phyloP scores from a whole-genome alignment of 2,113 vertebrate species.

The Pseudopipra pipra region DNA sequence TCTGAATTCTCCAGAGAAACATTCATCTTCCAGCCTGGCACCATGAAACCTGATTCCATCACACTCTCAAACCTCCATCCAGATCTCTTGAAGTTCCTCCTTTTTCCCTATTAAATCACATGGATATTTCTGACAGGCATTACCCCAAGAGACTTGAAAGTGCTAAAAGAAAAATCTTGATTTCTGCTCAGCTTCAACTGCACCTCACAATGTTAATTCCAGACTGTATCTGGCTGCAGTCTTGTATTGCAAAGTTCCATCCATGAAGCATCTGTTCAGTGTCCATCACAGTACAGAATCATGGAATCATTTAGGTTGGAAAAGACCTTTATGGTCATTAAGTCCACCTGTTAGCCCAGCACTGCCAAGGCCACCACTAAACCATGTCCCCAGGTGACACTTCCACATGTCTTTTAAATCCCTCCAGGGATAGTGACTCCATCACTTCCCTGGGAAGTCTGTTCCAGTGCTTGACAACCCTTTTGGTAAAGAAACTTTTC shows the following conservation, averaged over 20 bases:
- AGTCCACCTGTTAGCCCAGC: not conserved
- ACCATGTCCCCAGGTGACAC: not conserved
- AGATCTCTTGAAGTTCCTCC: not conserved
- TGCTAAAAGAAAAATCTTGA: not conserved
- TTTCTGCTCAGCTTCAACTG: not conserved
- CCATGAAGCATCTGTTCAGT: not conserved
- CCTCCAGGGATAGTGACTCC: not conserved
- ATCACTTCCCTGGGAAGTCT: not conserved
- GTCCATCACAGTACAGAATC: not conserved
- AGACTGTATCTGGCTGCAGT: not conserved
- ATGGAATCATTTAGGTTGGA: not conserved
- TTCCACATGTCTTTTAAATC: not conserved
- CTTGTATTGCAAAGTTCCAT: not conserved
- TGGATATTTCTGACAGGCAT: not conserved
- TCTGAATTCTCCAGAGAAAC: not conserved
- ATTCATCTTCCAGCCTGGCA: not conserved
- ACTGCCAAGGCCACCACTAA: not conserved
- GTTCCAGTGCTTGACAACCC: not conserved
- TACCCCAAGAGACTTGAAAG: not conserved
- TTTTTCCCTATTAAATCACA: not conserved
- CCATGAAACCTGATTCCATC: not conserved
- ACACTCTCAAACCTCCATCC: not conserved
- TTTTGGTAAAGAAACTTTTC: fast-evolving
- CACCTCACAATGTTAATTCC: not conserved
- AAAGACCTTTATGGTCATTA: not conserved